These are phyloP conservation scores for Scaptomyza flava DNA, from an alignment of 2,888 invertebrate genomes.

Conservation along the genomic window DNA sequence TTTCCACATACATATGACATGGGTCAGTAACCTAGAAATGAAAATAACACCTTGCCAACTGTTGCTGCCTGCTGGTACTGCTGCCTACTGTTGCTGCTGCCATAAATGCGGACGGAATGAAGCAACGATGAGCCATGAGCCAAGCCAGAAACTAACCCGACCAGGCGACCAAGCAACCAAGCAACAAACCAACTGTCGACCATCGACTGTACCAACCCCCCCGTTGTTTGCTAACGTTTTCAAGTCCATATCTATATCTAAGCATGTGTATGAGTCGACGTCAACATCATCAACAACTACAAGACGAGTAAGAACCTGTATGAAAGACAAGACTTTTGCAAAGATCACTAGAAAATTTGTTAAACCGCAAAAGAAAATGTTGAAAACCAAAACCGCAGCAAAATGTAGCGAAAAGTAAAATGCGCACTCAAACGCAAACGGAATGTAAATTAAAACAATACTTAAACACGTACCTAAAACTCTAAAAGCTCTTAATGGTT, in stretches of 20 bases:
- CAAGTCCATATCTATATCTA: conserved; percentile 74
- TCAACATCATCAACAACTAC: conserved; percentile 42
- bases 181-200: conserved; percentile 45
- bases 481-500: conserved; percentile 63
- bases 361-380: conserved; percentile 74
- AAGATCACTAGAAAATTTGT: conserved; percentile 72
- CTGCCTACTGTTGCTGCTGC: conserved; percentile 67
- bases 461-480: conserved; percentile 57
- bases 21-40: conserved; percentile 80
- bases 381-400: conserved; percentile 71
- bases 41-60: conserved; percentile 72
- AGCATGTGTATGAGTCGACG: conserved; percentile 66
- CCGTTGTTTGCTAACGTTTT: conserved; percentile 65
- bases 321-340: conserved; percentile 62
- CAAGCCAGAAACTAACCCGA: conserved; percentile 50
- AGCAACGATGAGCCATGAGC: conserved; percentile 58
- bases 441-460: conserved; percentile 72
- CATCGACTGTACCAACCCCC: conserved; percentile 53
- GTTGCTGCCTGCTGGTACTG: conserved; percentile 35
- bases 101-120: conserved; percentile 70
- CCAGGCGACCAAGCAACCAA: conserved; percentile 47
- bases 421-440: conserved; percentile 25
- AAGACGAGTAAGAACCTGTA: conserved; percentile 69
- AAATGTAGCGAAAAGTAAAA: conserved; percentile 53
- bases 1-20: conserved; percentile 80